A percentile compares a stretch with the other conserved stretches of the same genome.
Conservation (phyloP, 1,140 invertebrate species). For the Cryptotermes secundus region DNA sequence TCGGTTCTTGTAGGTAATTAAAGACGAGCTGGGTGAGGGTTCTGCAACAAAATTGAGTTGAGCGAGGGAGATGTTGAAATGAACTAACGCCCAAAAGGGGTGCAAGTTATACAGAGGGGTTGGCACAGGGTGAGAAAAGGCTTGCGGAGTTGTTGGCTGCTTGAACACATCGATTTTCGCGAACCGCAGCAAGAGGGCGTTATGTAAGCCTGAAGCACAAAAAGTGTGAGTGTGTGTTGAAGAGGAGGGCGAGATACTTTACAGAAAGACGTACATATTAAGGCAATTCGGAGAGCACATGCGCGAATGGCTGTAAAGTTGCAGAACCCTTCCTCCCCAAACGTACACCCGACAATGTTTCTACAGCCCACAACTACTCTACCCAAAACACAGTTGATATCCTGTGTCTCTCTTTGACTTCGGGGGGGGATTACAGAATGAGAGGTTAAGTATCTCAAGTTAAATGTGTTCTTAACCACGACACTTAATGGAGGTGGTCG, state of each 20-base stretch:
- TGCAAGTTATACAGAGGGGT: slow-evolving; percentile 41
- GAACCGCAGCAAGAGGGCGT: slow-evolving; percentile 1
- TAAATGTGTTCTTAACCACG: too few relatives aligned
- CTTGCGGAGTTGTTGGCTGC: slow-evolving; percentile 34
- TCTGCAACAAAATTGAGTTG: not conserved
- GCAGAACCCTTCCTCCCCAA: not conserved
- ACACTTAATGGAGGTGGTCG: too few relatives aligned
- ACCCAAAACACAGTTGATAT: too few relatives aligned
- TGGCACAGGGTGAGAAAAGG: slow-evolving; percentile 12
- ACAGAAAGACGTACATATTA: not conserved
- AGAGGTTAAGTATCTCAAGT: too few relatives aligned
- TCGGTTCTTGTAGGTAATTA: slow-evolving; percentile 32
- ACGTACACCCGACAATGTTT: not conserved
- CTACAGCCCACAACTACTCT: not conserved
- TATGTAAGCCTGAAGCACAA: not conserved
- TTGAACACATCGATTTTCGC: slow-evolving; percentile 36
- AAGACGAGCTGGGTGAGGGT: slow-evolving; percentile 31
- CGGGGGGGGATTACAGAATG: too few relatives aligned
- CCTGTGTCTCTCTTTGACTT: too few relatives aligned
- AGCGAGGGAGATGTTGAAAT: slow-evolving; percentile 41
- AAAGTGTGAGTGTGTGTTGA: not conserved
- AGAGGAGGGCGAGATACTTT: not conserved
- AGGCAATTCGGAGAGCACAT: not conserved
- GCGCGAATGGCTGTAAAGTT: not conserved
- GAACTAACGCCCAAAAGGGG: slow-evolving; percentile 45